Percentiles rank a stretch among this genome's conserved stretches.
Evolutionary conservation across 2,113 vertebrate genomes (phyloP).

Genomic region (Lota lota): DNA sequence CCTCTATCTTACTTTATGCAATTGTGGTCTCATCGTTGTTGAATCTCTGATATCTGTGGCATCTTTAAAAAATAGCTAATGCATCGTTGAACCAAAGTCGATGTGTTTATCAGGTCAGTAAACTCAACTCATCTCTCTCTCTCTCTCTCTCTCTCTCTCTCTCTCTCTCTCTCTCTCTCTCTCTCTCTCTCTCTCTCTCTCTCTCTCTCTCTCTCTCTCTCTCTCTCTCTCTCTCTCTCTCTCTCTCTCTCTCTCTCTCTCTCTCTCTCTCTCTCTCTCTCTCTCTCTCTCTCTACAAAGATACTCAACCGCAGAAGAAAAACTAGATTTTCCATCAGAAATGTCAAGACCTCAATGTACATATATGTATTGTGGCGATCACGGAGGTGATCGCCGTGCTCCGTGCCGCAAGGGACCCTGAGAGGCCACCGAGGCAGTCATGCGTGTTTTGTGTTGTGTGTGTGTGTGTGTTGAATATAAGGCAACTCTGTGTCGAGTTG

Average conservation of each 20-base stretch:
- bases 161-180: conserved; percentile 32
- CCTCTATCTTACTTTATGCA: too few species aligned
- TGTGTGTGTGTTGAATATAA: too few species aligned
- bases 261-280: background rate
- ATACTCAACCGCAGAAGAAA: conserved; percentile 30
- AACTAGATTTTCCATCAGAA: too few species aligned
- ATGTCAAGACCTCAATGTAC: too few species aligned
- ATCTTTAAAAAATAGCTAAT: conserved; percentile 29
- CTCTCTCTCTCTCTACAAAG: conserved; percentile 32
- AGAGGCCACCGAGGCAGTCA: too few species aligned
- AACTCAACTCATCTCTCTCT: conserved; percentile 31
- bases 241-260: background rate
- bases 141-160: background rate
- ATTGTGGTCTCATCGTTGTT: too few species aligned
- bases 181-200: conserved; percentile 20
- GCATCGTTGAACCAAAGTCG: conserved; percentile 25
- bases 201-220: conserved; percentile 14
- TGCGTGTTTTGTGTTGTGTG: too few species aligned
- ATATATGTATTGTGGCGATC: too few species aligned
- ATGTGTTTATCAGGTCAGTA: conserved; percentile 43
- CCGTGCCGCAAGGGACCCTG: too few species aligned
- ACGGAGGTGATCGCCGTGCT: too few species aligned
- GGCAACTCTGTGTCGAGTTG: too few species aligned
- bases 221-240: background rate
- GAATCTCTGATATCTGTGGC: too few species aligned